Evolutionary conservation across 2,797 vertebrate species (phyloP), one percentile per base, ranked within the genome.

Genomic region (Melanotaenia boesemani): DNA sequence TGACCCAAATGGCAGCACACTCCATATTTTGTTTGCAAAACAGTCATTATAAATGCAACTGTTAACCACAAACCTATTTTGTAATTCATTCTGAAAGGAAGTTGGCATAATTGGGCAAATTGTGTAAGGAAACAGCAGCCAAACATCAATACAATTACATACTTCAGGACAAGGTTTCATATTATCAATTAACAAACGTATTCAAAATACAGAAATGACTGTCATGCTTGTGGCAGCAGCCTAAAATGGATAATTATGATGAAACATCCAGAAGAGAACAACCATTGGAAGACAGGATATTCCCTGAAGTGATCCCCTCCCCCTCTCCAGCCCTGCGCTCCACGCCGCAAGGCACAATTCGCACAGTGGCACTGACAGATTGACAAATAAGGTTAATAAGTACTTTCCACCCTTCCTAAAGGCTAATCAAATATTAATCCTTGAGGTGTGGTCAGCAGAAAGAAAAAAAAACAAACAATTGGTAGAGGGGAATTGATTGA

Each of bases 351-450:
- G 90, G 91, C 91, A 92, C 93, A 93, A 92, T 93, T 90, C 88
- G 68, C 90, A 88, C 91, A 89, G 88, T 93, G 92, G 92, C 89
- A 93, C 95, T 96, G 96, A 97, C 97, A 97, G 97, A 97, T 97
- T 96, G 96, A 97, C 96, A 95, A 95, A 96, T 97, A 96, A 96
- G 97, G 97, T 98, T 98, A 98, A 98, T 98, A 97, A 98, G 96
- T 96, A 95, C 95, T 93, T 95, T 96, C 95, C 96, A 96, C 95
- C 95, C 95, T 95, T 97, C 96, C 96, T 96, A 95, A 96, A 98
- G 96, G 97, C 97, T 97, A 97, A 98, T 99, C 96, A 98, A 99
- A 98, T 99, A 99, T 98, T 99, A 97, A 99, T 98, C 96, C 95
- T 94, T 92, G 95, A 96, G 96, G 96, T 97, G 96, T 97, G 97